Evolutionary conservation across 2,113 vertebrate species (phyloP).

Genomic region (Petrocephalus microphthalmus): DNA sequence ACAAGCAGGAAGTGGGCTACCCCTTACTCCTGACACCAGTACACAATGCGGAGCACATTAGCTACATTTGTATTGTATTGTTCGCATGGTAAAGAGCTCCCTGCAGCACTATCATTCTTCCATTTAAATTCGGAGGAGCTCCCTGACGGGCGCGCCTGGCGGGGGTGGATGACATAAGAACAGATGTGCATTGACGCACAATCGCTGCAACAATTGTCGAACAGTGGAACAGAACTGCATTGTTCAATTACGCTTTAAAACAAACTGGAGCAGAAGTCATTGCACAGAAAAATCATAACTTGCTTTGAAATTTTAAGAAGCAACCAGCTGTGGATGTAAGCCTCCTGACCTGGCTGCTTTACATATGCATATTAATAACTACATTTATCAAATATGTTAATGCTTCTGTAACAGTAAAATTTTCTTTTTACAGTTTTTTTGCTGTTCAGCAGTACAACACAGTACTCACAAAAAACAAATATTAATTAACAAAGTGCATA

Average conservation of each 20-base stretch:
- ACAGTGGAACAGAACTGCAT: not conserved
- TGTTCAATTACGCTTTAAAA: not conserved
- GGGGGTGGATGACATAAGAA: not conserved
- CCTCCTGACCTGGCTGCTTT: not conserved
- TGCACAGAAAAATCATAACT: not conserved
- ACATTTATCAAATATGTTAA: not conserved
- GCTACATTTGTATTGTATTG: not conserved
- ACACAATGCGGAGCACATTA: not conserved
- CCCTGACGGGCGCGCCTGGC: not conserved
- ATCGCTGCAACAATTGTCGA: not conserved
- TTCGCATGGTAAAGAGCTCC: not conserved
- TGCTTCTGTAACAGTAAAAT: not conserved
- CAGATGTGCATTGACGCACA: not conserved
- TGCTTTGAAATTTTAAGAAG: not conserved
- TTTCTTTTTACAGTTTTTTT: not conserved
- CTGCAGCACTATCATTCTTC: not conserved
- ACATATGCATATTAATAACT: not conserved
- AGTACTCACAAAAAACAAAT: not conserved
- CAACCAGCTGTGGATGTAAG: not conserved
- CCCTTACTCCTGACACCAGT: not conserved
- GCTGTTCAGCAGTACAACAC: not conserved
- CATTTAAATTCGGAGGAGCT: not conserved
- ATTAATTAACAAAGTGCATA: not conserved
- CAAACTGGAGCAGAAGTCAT: not conserved
- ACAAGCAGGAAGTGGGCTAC: not conserved